Percentiles rank a stretch among this genome's conserved stretches.
These are phyloP conservation scores for Turnix velox DNA, from an alignment of 2,113 vertebrate species.

Conservation along the genomic window DNA sequence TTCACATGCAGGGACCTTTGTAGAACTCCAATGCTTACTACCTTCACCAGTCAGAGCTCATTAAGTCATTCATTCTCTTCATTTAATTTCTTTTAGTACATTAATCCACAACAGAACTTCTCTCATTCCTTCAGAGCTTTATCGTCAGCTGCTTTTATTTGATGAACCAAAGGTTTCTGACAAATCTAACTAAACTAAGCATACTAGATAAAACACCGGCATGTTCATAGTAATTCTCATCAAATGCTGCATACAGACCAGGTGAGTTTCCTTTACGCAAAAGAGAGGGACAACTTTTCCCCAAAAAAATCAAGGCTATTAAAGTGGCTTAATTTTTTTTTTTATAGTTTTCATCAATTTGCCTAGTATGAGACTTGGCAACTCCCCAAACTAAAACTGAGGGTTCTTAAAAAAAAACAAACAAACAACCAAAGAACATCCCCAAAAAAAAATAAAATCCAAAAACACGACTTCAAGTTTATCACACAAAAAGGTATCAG, in stretches of 20 bases:
- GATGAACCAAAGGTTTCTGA: neutral
- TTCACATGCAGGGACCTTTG: neutral
- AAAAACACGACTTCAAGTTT: too few relatives aligned
- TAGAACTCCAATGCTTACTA: neutral
- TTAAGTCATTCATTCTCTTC: accelerated
- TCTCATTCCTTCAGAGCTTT: neutral
- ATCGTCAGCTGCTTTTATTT: neutral
- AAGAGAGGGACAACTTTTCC: neutral
- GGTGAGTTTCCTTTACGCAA: neutral
- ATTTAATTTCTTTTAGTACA: neutral
- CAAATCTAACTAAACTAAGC: neutral
- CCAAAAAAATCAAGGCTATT: neutral
- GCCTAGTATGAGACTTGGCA: neutral
- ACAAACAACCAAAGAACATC: too few relatives aligned
- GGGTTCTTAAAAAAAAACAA: neutral
- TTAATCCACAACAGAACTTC: neutral
- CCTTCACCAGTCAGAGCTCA: neutral
- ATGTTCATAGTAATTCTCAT: neutral
- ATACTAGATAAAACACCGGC: neutral
- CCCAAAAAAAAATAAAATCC: too few relatives aligned
- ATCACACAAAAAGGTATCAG: neutral
- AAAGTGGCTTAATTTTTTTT: neutral
- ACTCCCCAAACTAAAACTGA: neutral
- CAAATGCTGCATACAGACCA: accelerated
- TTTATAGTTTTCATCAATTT: neutral